phyloP scores from a whole-genome alignment of 2,113 vertebrate genomes.

The Eudyptes chrysolophus region DNA sequence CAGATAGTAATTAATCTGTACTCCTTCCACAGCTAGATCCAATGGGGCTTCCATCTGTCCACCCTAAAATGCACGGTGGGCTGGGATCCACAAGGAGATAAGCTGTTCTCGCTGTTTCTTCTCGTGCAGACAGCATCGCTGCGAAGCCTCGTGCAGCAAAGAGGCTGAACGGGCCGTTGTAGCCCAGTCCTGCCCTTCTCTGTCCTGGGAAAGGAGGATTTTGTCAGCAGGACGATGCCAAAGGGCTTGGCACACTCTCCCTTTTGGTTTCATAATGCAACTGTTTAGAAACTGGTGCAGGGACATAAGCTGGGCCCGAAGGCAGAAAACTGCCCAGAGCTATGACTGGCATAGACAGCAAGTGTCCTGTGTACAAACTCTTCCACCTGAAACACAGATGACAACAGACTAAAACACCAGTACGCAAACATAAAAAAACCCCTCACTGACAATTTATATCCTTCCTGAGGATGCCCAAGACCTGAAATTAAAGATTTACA shows the following conservation, averaged over 20 bases:
- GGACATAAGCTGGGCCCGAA: not conserved
- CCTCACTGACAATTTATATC: not conserved
- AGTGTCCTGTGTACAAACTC: accelerated
- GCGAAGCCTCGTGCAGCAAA: not conserved
- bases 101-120: not conserved
- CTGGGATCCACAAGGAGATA: not conserved
- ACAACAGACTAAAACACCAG: not conserved
- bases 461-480: not conserved
- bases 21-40: conserved; percentile 22
- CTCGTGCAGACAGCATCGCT: accelerated
- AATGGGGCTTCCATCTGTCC: conserved; percentile 56
- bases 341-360: not conserved
- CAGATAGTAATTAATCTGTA: conserved; percentile 43
- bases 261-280: not conserved
- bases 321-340: not conserved
- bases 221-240: not conserved
- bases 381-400: not conserved
- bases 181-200: not conserved
- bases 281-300: not conserved
- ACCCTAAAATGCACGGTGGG: not conserved
- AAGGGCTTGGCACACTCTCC: not conserved
- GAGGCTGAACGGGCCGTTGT: not conserved
- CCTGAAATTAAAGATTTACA: not conserved
- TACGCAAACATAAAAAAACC: not conserved
- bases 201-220: not conserved